Conservation (phyloP, 2,888 invertebrate genomes). For the Homarus gammarus region DNA sequence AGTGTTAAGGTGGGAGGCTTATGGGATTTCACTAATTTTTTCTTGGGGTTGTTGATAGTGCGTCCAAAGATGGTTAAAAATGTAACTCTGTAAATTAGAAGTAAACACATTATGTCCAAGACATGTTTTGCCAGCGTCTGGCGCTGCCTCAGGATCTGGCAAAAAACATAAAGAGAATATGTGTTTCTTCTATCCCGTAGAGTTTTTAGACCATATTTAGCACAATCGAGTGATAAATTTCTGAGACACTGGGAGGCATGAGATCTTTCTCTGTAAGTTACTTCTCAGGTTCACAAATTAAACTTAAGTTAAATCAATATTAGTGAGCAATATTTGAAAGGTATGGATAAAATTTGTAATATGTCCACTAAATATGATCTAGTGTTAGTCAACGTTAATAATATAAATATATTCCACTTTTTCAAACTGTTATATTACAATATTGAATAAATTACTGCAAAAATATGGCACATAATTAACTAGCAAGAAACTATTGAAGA, state of each 20-base stretch:
- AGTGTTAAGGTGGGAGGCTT: not conserved
- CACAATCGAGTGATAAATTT: slow-evolving; percentile 29
- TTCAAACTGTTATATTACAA: not conserved
- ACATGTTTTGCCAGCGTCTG: slow-evolving; percentile 6
- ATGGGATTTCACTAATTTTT: not conserved
- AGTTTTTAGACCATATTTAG: slow-evolving; percentile 42
- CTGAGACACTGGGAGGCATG: slow-evolving; percentile 23
- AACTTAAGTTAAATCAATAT: not conserved
- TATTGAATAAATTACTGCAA: not conserved
- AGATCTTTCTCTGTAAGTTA: not conserved
- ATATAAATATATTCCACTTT: not conserved
- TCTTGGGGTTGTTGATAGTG: not conserved
- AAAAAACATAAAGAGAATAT: slow-evolving; percentile 7
- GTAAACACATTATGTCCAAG: not conserved
- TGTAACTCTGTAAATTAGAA: not conserved
- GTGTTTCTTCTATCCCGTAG: not conserved
- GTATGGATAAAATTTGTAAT: not conserved
- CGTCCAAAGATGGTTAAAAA: not conserved
- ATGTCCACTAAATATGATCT: slow-evolving; percentile 34
- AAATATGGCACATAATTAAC: not conserved
- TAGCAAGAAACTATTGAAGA: not conserved
- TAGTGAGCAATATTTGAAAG: not conserved
- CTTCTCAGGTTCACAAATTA: not conserved
- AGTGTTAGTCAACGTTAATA: not conserved
- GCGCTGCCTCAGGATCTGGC: not conserved